Evolutionary conservation across 2,113 vertebrate species (phyloP), one percentile per base, ranked within the genome.

Genomic region (Periophthalmodon schlosseri): DNA sequence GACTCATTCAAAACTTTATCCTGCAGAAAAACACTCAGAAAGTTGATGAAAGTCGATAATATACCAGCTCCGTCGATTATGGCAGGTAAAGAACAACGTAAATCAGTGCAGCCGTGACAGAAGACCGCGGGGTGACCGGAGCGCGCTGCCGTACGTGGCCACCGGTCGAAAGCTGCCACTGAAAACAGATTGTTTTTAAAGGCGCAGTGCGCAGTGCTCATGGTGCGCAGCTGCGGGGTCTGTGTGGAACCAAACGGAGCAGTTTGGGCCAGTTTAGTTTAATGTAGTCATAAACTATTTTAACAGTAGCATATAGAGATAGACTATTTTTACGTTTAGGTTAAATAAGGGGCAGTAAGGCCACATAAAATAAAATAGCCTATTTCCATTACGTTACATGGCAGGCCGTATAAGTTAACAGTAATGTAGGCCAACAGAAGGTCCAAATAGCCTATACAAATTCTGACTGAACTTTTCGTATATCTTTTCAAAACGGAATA

Each of bases 181-280:
- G 71, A 66, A 83, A 83, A 20, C 73, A 36, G 78, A 64, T 70
- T 49, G 71, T 56, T 81, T 76, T 92, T 93, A 93, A 93, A 93
- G 91, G 82, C 54, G 67, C 89, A 91, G 91, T 18, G 57, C 75
- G 65, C 58, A 6, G 6, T 58, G 21, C 18, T 24, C 72, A 9
- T 10, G 47, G 52, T 56, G 15, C 23, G 60, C 60, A 63, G 28
- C 60, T 63, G 60, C 28, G 60, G 56, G 39, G 15, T 33, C 7
- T 18, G 14, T 2, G 23, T 18, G 13, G 12, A 61, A 15, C 5
- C 24, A 33, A 61, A 18, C 33, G 14, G 58, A 61, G 24, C 24
- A 13, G 58, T 8, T 63, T 63, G 28, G 39, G 39, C 39, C 39
- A 44, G 24, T 34, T 18, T 3, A 63, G 57, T 23, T 23, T 60